Conservation (phyloP, 2,113 vertebrate genomes). For the Charina bottae region DNA sequence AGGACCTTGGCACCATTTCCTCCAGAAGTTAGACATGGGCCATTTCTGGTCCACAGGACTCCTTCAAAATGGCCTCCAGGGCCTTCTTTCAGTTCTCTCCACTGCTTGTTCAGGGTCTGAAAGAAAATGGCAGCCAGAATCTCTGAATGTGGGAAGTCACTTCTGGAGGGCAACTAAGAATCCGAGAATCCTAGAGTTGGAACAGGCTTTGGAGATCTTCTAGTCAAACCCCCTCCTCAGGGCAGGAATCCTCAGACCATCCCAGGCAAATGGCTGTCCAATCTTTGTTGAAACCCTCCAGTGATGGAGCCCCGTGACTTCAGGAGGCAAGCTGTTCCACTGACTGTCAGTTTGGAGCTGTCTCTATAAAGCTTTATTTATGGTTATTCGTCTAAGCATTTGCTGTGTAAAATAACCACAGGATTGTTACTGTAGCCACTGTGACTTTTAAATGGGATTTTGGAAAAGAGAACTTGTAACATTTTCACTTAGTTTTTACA, state of each 20-base stretch:
- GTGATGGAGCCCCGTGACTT: neutral
- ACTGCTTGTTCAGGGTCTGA: neutral
- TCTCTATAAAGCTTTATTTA: neutral
- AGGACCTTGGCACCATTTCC: constrained; percentile 22
- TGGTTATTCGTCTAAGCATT: neutral
- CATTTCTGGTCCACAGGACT: neutral
- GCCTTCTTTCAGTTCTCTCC: neutral
- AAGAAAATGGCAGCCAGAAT: neutral
- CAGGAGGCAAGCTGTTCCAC: neutral
- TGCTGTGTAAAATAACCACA: neutral
- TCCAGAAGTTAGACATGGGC: neutral
- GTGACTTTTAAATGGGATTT: neutral
- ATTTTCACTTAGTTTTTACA: neutral
- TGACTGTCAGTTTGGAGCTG: neutral
- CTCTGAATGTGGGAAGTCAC: no score
- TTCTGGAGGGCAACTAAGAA: neutral
- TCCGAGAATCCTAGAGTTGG: neutral
- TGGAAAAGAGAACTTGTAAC: neutral
- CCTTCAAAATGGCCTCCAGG: neutral
- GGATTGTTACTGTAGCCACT: neutral
- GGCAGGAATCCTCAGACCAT: neutral
- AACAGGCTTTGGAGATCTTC: neutral
- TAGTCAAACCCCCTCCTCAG: neutral
- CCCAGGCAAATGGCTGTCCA: neutral
- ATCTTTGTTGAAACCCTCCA: neutral